Base-by-base conservation (phyloP, 23 tunicate species). In the Styela clava region DNA sequence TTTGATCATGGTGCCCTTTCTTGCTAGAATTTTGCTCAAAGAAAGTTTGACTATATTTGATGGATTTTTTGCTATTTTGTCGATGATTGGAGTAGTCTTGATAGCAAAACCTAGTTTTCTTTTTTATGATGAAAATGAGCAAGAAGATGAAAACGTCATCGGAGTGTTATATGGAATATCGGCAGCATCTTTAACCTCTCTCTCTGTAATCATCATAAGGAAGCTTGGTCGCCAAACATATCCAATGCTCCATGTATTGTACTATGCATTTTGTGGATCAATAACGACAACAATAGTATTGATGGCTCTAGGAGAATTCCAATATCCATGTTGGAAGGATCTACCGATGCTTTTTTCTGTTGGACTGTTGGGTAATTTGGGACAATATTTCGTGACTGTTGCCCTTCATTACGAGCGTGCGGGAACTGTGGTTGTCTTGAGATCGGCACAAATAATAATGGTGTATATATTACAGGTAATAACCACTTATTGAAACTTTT, bases 401-500 rank as follows among this genome's bases (percentile, higher is more conserved):
- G 85, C 88, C 0, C 80, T 86, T 28, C 84, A 74, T 62, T 69
- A 82, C 63, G 97, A 91, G 61, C 56, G 90, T 77, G 87, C 97
- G 3, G 91, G 79, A 26, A 84, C 86, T 2, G 56, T 78, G 33
- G 79, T 87, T 9, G 83, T 88, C 0, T 61, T 84, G 28, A 69
- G 86, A 52, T 82, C 90, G 2, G 29, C 81, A 20, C 97, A 91
- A 34, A 91, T 91, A 24, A 82, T 91, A 20, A 28, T 83, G 20
- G 85, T 86, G 20, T 91, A 64, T 62, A 64, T 91, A 24, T 21
- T 91, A 56, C 97, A 86, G 88, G 91, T 44, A 12, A 44, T n/a
- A n/a, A n/a, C n/a, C n/a, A n/a, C n/a, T n/a, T n/a, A n/a, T n/a
- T n/a, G n/a, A n/a, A n/a, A n/a, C n/a, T n/a, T n/a, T n/a, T 90